Evolutionary conservation across 2,888 invertebrate species (phyloP), one percentile per base, ranked within the genome.

Genomic region (Drosophila antonietae): DNA sequence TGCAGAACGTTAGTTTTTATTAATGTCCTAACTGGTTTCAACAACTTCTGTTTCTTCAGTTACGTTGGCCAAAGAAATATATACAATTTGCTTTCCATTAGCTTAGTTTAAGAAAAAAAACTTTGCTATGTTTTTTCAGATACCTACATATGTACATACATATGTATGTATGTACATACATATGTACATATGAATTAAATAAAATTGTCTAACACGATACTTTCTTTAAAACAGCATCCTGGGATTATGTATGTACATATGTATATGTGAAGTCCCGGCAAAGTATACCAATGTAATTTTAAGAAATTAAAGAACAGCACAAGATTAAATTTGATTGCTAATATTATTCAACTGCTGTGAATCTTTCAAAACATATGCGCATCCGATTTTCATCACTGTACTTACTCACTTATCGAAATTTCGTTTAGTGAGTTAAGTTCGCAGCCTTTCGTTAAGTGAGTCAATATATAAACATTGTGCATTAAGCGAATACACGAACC

Each of bases 11-110:
- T 61, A 55, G 46, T 35, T 53, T 53, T 62, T 67, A 47, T 41
- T 39, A 20, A 68, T 47, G 47, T 68, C 37, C 69, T 31, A 68
- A 68, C 69, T 60, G 60, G 68, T 68, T 68, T 69, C 35, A 35
- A n/a, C 60, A 44, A 23, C 43, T 35, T 31, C 52, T 41, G 23
- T 44, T 31, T 43, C 41, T 57, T 57, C 14, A 20, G 28, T 43
- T 15, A 39, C 60, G 31, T 28, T 6, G 31, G 20, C 14, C 18
- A 20, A 33, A 52, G 20, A 61, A 14, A 46, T 35, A 35, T 49
- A 35, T 65, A 55, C 28, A 33, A 47, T 66, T 47, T 28, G 9
- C 37, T 31, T 9, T 23, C 15, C 15, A 47, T 47, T 53, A 55
- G 31, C 41, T 35, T 33, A 20, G 37, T 33, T 60, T 43, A 33